Conservation (phyloP, 1,140 invertebrate genomes). For the Euura lappo region DNA sequence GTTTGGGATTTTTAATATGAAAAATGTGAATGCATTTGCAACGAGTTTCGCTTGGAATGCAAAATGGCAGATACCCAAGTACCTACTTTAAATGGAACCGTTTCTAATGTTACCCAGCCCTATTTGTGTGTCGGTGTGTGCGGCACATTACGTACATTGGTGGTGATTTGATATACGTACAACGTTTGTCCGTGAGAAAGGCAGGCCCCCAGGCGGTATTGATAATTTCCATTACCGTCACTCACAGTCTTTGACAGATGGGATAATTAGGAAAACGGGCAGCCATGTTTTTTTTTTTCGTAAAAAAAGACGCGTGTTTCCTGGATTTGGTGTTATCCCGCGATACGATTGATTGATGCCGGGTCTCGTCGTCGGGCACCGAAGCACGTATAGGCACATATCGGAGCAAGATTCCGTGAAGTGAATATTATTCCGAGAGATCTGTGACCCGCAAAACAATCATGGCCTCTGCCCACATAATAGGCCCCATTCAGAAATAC, state of each 20-base stretch:
- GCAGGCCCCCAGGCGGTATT: no score
- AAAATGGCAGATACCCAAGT: no score
- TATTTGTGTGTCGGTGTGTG: no score
- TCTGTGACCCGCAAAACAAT: constrained; percentile 12
- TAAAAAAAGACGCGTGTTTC: neutral
- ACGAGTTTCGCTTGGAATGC: no score
- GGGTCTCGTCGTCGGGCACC: neutral
- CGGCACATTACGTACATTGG: no score
- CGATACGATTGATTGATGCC: constrained; percentile 1
- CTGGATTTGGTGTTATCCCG: neutral
- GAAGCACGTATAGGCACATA: neutral
- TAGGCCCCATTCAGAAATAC: constrained; percentile 2
- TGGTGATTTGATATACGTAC: no score
- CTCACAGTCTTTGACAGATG: neutral
- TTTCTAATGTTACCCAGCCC: no score
- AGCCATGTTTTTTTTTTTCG: neutral
- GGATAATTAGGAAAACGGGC: constrained; percentile 3
- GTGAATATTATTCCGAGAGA: constrained; percentile 5
- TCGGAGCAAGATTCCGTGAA: constrained; percentile 4
- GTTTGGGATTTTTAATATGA: no score
- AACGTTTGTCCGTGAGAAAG: no score
- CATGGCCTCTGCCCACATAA: neutral
- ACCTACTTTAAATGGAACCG: no score
- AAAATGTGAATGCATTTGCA: no score
- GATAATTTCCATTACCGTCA: neutral